Percentiles rank a stretch among this genome's conserved stretches.
Evolutionary conservation across 2,888 invertebrate species (phyloP).

Genomic region (Melipona bicolor): DNA sequence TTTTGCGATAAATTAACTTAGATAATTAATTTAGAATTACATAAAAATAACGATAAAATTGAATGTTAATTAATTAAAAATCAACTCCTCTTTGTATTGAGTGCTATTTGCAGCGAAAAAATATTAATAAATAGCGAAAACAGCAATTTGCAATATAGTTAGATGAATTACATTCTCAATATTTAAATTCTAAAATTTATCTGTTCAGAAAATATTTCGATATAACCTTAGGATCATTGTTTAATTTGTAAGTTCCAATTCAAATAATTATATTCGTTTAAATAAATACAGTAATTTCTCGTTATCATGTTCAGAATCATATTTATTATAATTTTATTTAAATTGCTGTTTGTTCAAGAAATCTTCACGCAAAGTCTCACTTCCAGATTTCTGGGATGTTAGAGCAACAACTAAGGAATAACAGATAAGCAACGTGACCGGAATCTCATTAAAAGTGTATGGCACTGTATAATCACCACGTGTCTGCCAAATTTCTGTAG

Average conservation of each 20-base stretch:
- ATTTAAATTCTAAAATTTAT: background rate
- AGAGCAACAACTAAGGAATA: background rate
- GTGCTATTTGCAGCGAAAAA: too few species aligned
- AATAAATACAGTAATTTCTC: background rate
- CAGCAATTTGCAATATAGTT: too few species aligned
- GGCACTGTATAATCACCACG: slow-evolving; percentile 59
- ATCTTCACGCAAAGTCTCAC: too few species aligned
- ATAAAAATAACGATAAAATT: too few species aligned
- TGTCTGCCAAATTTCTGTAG: slow-evolving; percentile 72
- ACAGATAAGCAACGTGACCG: slow-evolving; percentile 68
- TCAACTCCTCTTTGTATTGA: too few species aligned
- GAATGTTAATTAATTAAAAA: too few species aligned
- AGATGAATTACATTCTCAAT: too few species aligned
- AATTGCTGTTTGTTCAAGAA: background rate
- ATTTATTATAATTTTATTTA: background rate
- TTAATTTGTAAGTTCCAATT: background rate
- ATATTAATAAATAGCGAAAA: too few species aligned
- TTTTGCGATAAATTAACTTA: too few species aligned
- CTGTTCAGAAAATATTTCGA: background rate
- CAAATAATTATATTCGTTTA: too few species aligned
- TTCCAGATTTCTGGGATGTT: background rate
- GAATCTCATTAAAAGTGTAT: slow-evolving; percentile 76
- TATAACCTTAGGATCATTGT: background rate
- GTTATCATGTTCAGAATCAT: background rate
- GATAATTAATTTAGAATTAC: too few species aligned